Evolutionary conservation across 2,113 vertebrate species (phyloP).

Genomic region (Myotis yumanensis): DNA sequence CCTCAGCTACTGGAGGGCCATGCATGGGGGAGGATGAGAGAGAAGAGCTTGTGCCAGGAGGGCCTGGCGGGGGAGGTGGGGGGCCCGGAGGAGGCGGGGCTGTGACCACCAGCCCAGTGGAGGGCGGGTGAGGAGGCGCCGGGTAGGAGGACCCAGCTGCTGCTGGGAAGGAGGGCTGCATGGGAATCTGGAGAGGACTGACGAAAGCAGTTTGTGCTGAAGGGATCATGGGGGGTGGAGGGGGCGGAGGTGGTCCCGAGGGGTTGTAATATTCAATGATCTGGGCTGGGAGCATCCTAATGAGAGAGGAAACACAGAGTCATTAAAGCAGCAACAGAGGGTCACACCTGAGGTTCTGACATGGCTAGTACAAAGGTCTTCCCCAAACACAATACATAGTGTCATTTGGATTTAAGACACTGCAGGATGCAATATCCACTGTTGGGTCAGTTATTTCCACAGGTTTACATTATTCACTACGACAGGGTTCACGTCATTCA

Average conservation of each 20-base stretch:
- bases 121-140: slow-evolving; percentile 85
- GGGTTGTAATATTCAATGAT: slow-evolving; percentile 94
- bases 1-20: slow-evolving; percentile 76
- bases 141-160: slow-evolving; percentile 81
- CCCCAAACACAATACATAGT: accelerated
- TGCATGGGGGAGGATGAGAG: slow-evolving; percentile 90
- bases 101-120: slow-evolving; percentile 84
- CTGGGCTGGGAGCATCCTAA: slow-evolving; percentile 88
- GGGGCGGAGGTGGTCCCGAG: slow-evolving; percentile 89
- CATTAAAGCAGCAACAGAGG: not conserved
- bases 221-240: slow-evolving; percentile 93
- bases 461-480: not conserved
- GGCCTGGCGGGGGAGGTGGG: slow-evolving; percentile 91
- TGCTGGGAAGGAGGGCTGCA: slow-evolving; percentile 83
- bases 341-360: not conserved
- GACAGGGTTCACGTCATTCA: not conserved
- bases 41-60: slow-evolving; percentile 85
- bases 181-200: slow-evolving; percentile 90
- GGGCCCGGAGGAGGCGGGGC: slow-evolving; percentile 92
- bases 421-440: not conserved
- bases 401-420: too few relatives aligned
- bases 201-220: slow-evolving; percentile 97
- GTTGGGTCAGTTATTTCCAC: not conserved
- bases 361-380: accelerated
- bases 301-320: slow-evolving; percentile 51